phyloP scores from a whole-genome alignment of 1,140 invertebrate species.

The Orius laevigatus region DNA sequence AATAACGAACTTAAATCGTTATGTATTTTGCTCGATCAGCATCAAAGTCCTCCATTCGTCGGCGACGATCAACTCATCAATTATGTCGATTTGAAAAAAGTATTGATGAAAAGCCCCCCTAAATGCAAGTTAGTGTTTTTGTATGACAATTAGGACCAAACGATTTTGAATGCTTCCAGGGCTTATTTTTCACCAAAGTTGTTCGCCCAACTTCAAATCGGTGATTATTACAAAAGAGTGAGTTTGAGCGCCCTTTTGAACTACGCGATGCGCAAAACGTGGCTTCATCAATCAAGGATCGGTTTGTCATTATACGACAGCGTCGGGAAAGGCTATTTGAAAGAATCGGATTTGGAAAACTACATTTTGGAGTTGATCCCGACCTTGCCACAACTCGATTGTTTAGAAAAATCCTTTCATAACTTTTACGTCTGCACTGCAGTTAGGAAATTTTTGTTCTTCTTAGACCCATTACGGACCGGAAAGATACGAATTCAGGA shows the following conservation, averaged over 20 bases:
- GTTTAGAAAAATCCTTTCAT: slow-evolving; percentile 82
- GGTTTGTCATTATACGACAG: slow-evolving; percentile 86
- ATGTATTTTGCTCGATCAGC: slow-evolving; percentile 12
- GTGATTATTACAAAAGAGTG: slow-evolving; percentile 12
- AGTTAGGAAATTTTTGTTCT: slow-evolving; percentile 89
- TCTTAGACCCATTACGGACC: slow-evolving; percentile 74
- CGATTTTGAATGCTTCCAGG: neutral
- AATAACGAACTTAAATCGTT: slow-evolving; percentile 15
- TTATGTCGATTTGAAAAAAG: slow-evolving; percentile 14
- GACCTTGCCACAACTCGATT: slow-evolving; percentile 73
- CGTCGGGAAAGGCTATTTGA: slow-evolving; percentile 78
- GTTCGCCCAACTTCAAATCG: slow-evolving; percentile 12
- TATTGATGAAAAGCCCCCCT: slow-evolving; percentile 3
- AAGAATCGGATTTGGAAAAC: slow-evolving; percentile 78
- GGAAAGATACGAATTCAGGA: slow-evolving; percentile 80
- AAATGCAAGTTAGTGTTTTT: slow-evolving; percentile 6
- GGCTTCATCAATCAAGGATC: slow-evolving; percentile 84
- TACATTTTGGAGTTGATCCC: slow-evolving; percentile 89
- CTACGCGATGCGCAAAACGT: slow-evolving; percentile 88
- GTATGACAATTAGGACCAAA: neutral
- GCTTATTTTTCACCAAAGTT: slow-evolving; percentile 12
- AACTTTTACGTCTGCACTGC: slow-evolving; percentile 94
- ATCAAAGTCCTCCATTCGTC: slow-evolving; percentile 9
- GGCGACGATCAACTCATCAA: slow-evolving; percentile 13
- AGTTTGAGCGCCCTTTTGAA: slow-evolving; percentile 64